A percentile compares a stretch with the other conserved stretches of the same genome.
Conservation (phyloP, 2,888 invertebrate genomes). For the Metallyticus violacea region DNA sequence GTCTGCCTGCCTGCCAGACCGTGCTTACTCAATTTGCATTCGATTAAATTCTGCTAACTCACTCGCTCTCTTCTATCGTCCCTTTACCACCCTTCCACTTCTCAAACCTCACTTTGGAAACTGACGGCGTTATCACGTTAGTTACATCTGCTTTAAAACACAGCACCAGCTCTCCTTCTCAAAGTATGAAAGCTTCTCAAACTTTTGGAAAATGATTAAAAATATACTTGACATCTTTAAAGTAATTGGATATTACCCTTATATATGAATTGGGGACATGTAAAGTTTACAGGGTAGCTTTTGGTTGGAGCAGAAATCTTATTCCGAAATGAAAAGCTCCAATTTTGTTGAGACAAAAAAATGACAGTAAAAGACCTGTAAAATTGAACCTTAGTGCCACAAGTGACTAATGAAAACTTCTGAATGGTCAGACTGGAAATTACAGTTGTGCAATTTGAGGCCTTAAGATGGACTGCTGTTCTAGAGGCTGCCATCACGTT, state of each 20-base stretch:
- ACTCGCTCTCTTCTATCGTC: not conserved
- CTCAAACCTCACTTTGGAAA: not conserved
- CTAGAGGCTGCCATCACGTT: too few relatives aligned
- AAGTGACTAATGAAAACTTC: too few relatives aligned
- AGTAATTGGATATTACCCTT: not conserved
- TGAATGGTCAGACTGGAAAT: too few relatives aligned
- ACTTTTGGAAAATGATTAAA: not conserved
- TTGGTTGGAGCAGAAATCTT: too few relatives aligned
- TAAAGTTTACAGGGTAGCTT: too few relatives aligned
- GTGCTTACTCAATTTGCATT: constrained; percentile 29
- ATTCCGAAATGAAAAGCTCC: too few relatives aligned
- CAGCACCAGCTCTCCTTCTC: not conserved
- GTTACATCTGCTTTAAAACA: not conserved
- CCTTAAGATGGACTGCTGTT: too few relatives aligned
- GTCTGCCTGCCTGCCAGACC: not conserved
- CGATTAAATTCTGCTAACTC: constrained; percentile 31
- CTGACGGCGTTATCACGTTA: not conserved
- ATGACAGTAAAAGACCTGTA: too few relatives aligned
- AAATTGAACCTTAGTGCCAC: too few relatives aligned
- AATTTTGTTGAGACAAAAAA: too few relatives aligned
- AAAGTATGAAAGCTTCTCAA: not conserved
- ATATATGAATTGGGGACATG: too few relatives aligned
- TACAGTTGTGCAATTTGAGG: too few relatives aligned
- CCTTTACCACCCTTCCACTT: not conserved
- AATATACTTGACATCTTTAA: not conserved